These are phyloP conservation scores for Pollicipes pollicipes DNA, from an alignment of 1,140 invertebrate genomes.

Conservation along the genomic window DNA sequence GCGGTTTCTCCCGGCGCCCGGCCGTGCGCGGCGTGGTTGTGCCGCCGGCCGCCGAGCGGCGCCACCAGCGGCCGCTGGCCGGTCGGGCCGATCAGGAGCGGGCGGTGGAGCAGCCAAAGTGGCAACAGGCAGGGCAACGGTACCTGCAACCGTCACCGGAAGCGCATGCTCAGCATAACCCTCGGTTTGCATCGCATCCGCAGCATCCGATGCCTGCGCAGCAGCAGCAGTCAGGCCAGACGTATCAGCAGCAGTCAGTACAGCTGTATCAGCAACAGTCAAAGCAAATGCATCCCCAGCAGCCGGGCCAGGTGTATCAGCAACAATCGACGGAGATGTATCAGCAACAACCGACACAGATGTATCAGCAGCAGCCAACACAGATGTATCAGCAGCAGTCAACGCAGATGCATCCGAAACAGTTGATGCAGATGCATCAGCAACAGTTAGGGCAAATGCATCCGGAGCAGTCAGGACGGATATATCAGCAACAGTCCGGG, in stretches of 20 bases:
- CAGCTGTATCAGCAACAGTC: neutral
- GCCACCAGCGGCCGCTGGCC: no score
- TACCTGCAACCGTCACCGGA: neutral
- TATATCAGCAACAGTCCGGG: neutral
- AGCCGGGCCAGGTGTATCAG: neutral
- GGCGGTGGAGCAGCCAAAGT: neutral
- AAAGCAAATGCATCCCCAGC: no score
- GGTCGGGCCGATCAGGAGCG: no score
- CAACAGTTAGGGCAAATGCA: no score
- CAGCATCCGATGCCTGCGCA: no score
- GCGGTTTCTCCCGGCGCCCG: no score
- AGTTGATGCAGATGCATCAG: no score
- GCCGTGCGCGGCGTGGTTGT: no score
- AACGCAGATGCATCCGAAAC: neutral
- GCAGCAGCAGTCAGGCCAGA: no score
- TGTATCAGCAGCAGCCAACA: neutral
- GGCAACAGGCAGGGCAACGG: neutral
- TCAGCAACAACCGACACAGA: neutral
- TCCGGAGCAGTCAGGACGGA: neutral
- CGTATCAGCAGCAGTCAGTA: neutral
- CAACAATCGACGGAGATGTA: neutral
- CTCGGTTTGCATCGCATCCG: no score
- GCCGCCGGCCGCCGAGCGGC: no score
- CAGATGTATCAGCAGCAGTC: neutral
- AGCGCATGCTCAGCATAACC: neutral